These are phyloP conservation scores for Phasianus colchicus DNA, from an alignment of 2,113 vertebrate genomes.

Conservation along the genomic window DNA sequence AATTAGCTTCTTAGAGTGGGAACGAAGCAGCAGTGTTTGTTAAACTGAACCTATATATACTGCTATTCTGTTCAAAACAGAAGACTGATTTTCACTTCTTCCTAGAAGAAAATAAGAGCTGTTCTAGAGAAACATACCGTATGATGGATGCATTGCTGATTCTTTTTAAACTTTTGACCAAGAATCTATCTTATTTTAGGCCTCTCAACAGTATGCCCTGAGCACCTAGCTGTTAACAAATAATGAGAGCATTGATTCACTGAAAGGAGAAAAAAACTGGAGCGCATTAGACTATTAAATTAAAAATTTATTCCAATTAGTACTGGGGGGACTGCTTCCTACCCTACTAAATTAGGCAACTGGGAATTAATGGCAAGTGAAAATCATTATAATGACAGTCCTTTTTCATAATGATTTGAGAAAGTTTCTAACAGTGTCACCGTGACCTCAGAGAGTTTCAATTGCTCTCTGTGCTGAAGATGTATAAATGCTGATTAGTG, in stretches of 20 bases:
- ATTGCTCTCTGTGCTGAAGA: background rate
- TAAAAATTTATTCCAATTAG: constrained; percentile 65
- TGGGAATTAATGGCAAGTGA: constrained; percentile 49
- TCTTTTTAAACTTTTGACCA: background rate
- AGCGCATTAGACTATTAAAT: constrained; percentile 34
- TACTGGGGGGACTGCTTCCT: constrained; percentile 21
- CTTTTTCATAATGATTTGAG: background rate
- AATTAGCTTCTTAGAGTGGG: background rate
- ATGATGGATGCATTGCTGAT: background rate
- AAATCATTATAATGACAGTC: constrained; percentile 26
- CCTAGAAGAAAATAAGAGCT: background rate
- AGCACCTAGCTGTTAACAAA: background rate
- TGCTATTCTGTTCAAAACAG: background rate
- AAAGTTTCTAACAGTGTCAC: background rate
- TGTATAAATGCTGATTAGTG: background rate
- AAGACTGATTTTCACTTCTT: background rate
- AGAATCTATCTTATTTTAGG: background rate
- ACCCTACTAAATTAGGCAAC: constrained; percentile 6
- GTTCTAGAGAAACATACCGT: background rate
- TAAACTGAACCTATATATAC: background rate
- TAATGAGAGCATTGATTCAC: background rate
- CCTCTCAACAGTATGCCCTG: background rate
- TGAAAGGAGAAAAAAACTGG: background rate
- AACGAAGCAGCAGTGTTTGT: background rate
- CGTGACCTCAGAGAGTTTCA: constrained; percentile 13